phyloP scores from a whole-genome alignment of 2,113 vertebrate genomes.

The Marmota monax region DNA sequence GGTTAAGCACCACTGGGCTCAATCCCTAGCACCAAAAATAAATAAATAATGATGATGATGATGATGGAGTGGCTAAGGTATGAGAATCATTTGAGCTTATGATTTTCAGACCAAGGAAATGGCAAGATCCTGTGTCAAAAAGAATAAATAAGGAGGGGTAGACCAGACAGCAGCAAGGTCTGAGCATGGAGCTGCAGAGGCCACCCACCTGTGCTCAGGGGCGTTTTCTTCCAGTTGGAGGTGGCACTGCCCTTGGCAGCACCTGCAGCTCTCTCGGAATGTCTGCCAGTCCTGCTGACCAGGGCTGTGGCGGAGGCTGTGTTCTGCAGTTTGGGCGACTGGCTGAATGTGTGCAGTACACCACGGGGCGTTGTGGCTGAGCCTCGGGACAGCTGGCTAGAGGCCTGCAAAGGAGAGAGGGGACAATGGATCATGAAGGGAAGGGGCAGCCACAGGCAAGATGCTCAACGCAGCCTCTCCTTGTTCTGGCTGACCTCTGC shows the following conservation, averaged over 20 bases:
- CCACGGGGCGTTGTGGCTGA: constrained; percentile 89
- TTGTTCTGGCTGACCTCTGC: constrained; percentile 48
- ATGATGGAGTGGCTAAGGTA: too few relatives aligned
- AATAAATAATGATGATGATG: too few relatives aligned
- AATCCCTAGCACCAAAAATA: too few relatives aligned
- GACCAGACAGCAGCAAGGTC: background rate
- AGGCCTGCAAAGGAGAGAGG: constrained; percentile 83
- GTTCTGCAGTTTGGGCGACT: constrained; percentile 94
- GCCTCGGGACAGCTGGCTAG: constrained; percentile 92
- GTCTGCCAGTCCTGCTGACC: constrained; percentile 92
- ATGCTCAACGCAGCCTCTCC: constrained; percentile 44
- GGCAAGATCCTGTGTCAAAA: background rate
- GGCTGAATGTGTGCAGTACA: constrained; percentile 92
- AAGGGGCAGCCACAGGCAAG: fast-evolving
- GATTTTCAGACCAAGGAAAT: background rate
- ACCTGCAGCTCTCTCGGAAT: constrained; percentile 89
- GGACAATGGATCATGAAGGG: background rate
- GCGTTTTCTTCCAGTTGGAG: constrained; percentile 95
- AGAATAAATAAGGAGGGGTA: background rate
- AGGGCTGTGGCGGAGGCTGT: constrained; percentile 90
- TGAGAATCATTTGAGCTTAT: background rate
- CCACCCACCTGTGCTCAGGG: constrained; percentile 91
- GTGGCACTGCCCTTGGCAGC: constrained; percentile 89
- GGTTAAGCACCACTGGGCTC: too few relatives aligned
- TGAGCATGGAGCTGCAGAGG: too few relatives aligned